These are phyloP conservation scores for Ceraclea dissimilis DNA, from an alignment of 2,888 invertebrate genomes.

Conservation along the genomic window DNA sequence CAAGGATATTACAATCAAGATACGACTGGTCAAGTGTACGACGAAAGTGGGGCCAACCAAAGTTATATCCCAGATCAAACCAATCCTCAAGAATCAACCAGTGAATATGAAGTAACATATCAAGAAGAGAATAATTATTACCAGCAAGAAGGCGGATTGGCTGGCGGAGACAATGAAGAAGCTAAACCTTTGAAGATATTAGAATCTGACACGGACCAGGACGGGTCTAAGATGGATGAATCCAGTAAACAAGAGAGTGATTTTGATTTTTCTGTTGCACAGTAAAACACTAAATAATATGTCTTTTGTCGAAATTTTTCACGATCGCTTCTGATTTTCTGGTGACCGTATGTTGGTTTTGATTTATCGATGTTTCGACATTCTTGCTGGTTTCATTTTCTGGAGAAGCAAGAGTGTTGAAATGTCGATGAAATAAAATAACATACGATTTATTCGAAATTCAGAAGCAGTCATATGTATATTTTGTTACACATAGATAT, in stretches of 20 bases:
- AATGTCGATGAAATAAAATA: no score
- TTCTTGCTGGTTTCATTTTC: no score
- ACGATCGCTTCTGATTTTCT: background rate
- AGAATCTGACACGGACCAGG: conserved; percentile 21
- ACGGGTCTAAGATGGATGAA: conserved; percentile 19
- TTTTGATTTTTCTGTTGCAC: conserved; percentile 23
- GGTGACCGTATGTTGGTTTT: background rate
- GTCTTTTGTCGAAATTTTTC: background rate
- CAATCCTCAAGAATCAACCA: background rate
- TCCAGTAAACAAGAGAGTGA: conserved; percentile 22
- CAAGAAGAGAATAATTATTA: conserved; percentile 5
- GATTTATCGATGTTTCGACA: background rate
- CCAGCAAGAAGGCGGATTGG: conserved; percentile 1
- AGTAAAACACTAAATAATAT: conserved; percentile 4
- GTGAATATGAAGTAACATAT: conserved; percentile 4
- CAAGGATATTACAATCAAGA: background rate
- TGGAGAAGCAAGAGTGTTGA: no score
- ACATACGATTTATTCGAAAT: no score
- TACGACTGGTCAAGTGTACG: background rate
- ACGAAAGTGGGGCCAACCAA: conserved; percentile 9
- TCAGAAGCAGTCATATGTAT: no score
- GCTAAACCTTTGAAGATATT: conserved; percentile 21
- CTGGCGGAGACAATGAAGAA: conserved; percentile 4
- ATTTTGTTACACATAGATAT: no score
- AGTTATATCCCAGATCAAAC: conserved; percentile 7